Evolutionary conservation across 2,888 invertebrate species (phyloP).

Genomic region (Drosophila peninsularis): DNA sequence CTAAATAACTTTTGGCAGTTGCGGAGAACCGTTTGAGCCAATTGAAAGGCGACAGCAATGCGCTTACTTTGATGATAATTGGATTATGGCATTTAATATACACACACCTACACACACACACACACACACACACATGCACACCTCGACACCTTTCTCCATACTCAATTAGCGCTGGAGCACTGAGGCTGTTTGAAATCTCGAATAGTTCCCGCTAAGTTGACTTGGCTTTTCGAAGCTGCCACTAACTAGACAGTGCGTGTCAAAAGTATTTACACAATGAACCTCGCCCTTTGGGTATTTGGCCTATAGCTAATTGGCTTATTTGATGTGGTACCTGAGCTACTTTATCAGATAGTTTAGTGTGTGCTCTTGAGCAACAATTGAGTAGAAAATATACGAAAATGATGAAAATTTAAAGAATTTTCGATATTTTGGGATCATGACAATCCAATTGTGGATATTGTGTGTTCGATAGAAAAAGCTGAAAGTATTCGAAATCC

Average conservation of each 20-base stretch:
- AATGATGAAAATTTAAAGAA: too few relatives aligned
- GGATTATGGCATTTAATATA: constrained; percentile 13
- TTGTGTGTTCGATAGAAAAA: not conserved
- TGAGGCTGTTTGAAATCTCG: not conserved
- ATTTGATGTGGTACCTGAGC: too few relatives aligned
- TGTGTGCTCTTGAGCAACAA: too few relatives aligned
- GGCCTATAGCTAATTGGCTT: too few relatives aligned
- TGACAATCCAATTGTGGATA: too few relatives aligned
- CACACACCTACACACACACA: not conserved
- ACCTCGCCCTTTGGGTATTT: too few relatives aligned
- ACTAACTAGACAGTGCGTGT: not conserved
- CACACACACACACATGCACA: not conserved
- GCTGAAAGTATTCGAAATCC: not conserved
- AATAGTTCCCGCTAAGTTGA: not conserved
- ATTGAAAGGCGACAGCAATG: constrained; percentile 16
- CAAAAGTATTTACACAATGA: not conserved
- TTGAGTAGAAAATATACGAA: too few relatives aligned
- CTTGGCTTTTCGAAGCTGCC: not conserved
- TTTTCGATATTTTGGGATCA: not conserved
- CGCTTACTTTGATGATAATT: constrained; percentile 16
- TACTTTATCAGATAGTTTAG: too few relatives aligned
- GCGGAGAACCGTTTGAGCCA: constrained; percentile 9
- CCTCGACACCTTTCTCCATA: too few relatives aligned
- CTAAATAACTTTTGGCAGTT: constrained; percentile 32
- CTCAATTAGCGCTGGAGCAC: not conserved